A percentile compares a stretch with the other conserved stretches of the same genome.
These are phyloP conservation scores for Microhierax caerulescens DNA, from an alignment of 2,797 vertebrate genomes.

Conservation along the genomic window DNA sequence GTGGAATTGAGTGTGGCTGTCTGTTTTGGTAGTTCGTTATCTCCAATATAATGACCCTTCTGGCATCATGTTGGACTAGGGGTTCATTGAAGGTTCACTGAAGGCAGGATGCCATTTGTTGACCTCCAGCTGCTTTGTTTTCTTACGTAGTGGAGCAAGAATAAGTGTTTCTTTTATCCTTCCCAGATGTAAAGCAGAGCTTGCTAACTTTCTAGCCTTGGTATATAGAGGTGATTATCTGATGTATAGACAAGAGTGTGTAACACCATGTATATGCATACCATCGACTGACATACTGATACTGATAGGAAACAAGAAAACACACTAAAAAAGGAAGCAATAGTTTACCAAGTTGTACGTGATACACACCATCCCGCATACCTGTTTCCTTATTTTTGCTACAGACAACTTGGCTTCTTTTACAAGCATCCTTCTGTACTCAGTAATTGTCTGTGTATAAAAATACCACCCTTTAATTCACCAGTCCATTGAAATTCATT, in stretches of 20 bases:
- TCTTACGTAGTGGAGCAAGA: not conserved
- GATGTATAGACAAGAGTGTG: not conserved
- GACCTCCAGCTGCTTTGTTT: slow-evolving; percentile 49
- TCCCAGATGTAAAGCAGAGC: slow-evolving; percentile 27
- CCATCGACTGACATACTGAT: not conserved
- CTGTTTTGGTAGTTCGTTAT: not conserved
- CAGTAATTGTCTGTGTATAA: not conserved
- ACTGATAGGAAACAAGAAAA: not conserved
- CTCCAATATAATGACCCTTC: not conserved
- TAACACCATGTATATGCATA: not conserved
- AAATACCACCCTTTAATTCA: not conserved
- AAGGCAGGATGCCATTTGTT: slow-evolving; percentile 12
- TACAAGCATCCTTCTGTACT: not conserved
- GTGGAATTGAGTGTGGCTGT: not conserved
- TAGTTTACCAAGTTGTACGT: not conserved
- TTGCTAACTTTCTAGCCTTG: not conserved
- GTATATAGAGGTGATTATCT: not conserved
- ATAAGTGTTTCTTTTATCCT: slow-evolving; percentile 35
- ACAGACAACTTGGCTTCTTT: not conserved
- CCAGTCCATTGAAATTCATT: not conserved
- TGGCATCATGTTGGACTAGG: not conserved
- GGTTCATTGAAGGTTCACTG: slow-evolving; percentile 47
- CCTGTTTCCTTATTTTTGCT: not conserved
- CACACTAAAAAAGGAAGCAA: not conserved
- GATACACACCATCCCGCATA: not conserved